A percentile compares a stretch with the other conserved stretches of the same genome.
Evolutionary conservation across 1,140 invertebrate genomes (phyloP).

Genomic region (Medauroidea extradentata): DNA sequence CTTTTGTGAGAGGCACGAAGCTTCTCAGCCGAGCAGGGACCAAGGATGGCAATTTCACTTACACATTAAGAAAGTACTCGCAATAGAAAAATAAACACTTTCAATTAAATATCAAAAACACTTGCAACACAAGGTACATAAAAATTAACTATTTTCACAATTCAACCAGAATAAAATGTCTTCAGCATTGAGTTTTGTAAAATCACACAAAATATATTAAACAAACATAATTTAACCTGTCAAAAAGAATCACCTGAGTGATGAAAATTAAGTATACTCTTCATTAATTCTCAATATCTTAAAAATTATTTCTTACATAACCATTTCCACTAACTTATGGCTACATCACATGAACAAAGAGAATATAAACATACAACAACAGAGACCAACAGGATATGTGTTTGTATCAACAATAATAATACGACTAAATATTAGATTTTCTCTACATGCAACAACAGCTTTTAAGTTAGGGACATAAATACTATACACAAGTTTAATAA

Average conservation of each 20-base stretch:
- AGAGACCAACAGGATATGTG: constrained; percentile 15
- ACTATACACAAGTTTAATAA: constrained; percentile 3
- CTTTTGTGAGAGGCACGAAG: constrained; percentile 19
- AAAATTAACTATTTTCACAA: too few species aligned
- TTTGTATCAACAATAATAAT: too few species aligned
- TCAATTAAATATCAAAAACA: constrained; percentile 15
- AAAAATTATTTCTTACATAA: constrained; percentile 16
- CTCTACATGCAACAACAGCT: constrained; percentile 6
- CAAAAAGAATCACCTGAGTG: constrained; percentile 3
- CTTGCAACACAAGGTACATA: constrained; percentile 8
- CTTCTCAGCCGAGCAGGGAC: constrained; percentile 17
- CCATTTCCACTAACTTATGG: constrained; percentile 27
- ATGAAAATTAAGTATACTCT: constrained; percentile 13
- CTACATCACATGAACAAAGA: constrained; percentile 22
- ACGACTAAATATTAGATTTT: too few species aligned
- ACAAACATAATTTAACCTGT: constrained; percentile 9
- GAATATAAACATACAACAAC: constrained; percentile 6
- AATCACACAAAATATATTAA: too few species aligned
- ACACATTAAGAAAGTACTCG: constrained; percentile 14
- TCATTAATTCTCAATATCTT: constrained; percentile 4
- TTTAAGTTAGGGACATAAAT: constrained; percentile 3
- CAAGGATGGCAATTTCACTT: constrained; percentile 13
- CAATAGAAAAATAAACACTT: constrained; percentile 13
- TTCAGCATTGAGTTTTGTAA: too few species aligned
- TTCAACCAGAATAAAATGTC: too few species aligned